Base-by-base conservation (phyloP, 1,140 invertebrate species). In the Linepithema humile region DNA sequence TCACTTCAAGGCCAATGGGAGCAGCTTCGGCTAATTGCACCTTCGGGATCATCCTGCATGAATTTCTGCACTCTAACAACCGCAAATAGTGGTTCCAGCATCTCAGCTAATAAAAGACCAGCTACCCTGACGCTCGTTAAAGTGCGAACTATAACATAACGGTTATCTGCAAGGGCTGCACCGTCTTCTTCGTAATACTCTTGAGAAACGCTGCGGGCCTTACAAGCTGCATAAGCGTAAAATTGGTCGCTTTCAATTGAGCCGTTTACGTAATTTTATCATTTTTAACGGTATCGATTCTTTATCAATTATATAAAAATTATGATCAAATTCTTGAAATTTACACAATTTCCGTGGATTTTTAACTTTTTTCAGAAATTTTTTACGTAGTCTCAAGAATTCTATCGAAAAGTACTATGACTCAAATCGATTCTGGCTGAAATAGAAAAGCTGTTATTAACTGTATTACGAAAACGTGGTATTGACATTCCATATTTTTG, bases 11-110 rank as follows among this genome's bases (percentile, higher is more conserved):
- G 84, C 60, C 82, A 84, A 57, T 65, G 23, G 67, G n/a, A 75
- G 48, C 32, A 85, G 32, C 60, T 85, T 23, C 80, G 29, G 38
- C 84, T 85, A 85, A 85, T 85, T 85, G 82, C 29, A 65, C 26
- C 48, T 45, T 65, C 57, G 59, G 26, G 48, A 59, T 53, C 40
- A 45, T 84, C 12, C 64, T 45, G 60, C 62, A 48, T 45, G 69
- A 72, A 62, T 85, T 83, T 45, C 29, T 64, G 29, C 48, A 48
- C 50, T 59, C 32, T 26, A 67, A 84, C 73, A 50, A 32, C 15
- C 35, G 15, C 38, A 43, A 29, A 38, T 15, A 48, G 60, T 45
- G 2, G 23, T n/a, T 50, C 35, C 32, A 69, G 67, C 60, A 23
- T 60, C 53, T 60, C 35, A 40, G 4, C 53, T 74, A 60, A 74